A percentile compares a stretch with the other conserved stretches of the same genome.
These are phyloP conservation scores for Dicrostonyx torquatus DNA, from an alignment of 2,797 vertebrate species.

Conservation along the genomic window DNA sequence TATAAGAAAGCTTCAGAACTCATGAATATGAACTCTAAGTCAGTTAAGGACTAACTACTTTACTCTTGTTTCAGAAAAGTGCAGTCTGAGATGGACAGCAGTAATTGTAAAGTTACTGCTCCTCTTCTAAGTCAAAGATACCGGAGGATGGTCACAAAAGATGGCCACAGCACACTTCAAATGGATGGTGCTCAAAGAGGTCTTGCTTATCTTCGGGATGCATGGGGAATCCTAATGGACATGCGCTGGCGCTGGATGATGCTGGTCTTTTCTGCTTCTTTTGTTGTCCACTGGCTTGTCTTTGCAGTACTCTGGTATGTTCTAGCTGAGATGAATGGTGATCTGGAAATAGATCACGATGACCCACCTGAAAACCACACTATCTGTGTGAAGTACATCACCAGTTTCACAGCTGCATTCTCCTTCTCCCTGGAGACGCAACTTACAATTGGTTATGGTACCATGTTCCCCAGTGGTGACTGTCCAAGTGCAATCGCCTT, in stretches of 20 bases:
- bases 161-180: constrained; percentile 92
- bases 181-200: constrained; percentile 87
- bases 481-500: constrained; percentile 96
- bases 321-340: constrained; percentile 96
- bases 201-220: constrained; percentile 91
- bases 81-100: constrained; percentile 81
- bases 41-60: constrained; percentile 55
- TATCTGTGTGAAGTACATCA: constrained; percentile 97
- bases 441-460: constrained; percentile 98
- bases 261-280: constrained; percentile 94
- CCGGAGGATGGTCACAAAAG: constrained; percentile 94
- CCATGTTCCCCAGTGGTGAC: constrained; percentile 98
- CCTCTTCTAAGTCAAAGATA: constrained; percentile 89
- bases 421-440: constrained; percentile 99
- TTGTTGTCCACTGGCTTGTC: constrained; percentile 96
- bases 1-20: constrained; percentile 75
- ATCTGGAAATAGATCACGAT: constrained; percentile 94
- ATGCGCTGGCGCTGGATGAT: constrained; percentile 99
- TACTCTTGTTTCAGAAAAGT: constrained; percentile 81
- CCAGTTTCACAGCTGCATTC: constrained; percentile 97
- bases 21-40: constrained; percentile 76
- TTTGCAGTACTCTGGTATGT: constrained; percentile 98
- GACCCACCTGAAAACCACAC: constrained; percentile 94
- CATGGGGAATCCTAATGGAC: constrained; percentile 95
- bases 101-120: constrained; percentile 88